phyloP scores from a whole-genome alignment of 30 jellyfish, hydroid and myxozoan species.

The Turritopsis dohrnii region DNA sequence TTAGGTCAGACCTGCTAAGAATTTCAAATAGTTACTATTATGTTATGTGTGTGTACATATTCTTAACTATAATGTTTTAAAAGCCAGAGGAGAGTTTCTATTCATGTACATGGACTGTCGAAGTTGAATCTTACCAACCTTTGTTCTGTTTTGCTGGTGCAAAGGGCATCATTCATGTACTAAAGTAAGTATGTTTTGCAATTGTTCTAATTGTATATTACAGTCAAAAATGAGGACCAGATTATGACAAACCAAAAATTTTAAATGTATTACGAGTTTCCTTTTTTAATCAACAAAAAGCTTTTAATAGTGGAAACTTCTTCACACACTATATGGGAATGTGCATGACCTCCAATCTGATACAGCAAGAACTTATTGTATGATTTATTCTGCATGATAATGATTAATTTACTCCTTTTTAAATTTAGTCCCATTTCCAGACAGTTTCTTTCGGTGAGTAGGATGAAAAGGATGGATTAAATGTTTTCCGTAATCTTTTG shows the following conservation, averaged over 20 bases:
- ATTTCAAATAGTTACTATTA: background rate
- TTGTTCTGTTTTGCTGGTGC: slow-evolving; percentile 93
- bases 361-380: background rate
- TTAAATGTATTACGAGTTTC: too few relatives aligned
- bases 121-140: slow-evolving; percentile 64
- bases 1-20: too few relatives aligned
- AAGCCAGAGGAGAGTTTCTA: slow-evolving; percentile 94
- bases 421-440: background rate
- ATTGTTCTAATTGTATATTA: too few relatives aligned
- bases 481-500: background rate
- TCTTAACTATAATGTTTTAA: background rate
- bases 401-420: too few relatives aligned
- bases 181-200: slow-evolving; percentile 54
- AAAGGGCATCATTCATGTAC: slow-evolving; percentile 83
- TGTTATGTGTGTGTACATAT: background rate
- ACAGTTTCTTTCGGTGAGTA: background rate
- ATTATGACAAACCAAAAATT: too few relatives aligned
- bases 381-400: too few relatives aligned
- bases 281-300: too few relatives aligned
- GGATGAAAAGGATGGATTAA: background rate
- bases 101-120: slow-evolving; percentile 81
- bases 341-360: too few relatives aligned
- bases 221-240: too few relatives aligned
- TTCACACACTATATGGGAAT: too few relatives aligned
- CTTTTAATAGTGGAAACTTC: too few relatives aligned